These are phyloP conservation scores for Oxytorus armatus DNA, from an alignment of 2,888 invertebrate species.

Conservation along the genomic window DNA sequence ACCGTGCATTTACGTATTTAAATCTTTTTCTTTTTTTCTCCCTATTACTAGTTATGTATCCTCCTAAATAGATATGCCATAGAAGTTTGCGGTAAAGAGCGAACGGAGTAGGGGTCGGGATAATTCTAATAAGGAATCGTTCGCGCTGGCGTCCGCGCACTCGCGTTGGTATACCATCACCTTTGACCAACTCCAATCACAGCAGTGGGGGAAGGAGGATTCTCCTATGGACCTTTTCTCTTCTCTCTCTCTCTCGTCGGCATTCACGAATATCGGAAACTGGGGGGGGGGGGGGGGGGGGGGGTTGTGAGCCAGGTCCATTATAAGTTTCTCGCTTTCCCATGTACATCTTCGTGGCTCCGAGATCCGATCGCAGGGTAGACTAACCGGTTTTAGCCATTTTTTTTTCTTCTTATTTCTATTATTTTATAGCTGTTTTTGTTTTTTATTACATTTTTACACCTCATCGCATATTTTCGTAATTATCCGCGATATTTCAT, in stretches of 20 bases:
- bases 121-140: slow-evolving; percentile 79
- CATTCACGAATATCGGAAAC: slow-evolving; percentile 42
- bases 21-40: slow-evolving; percentile 35
- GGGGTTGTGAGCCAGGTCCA: slow-evolving; percentile 26
- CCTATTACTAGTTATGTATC: too few relatives aligned
- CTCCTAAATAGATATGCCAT: too few relatives aligned
- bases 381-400: slow-evolving; percentile 30
- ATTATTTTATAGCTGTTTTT: neutral
- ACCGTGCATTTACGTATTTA: slow-evolving; percentile 73
- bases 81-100: too few relatives aligned
- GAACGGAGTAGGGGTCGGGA: too few relatives aligned
- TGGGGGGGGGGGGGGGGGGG: slow-evolving; percentile 1
- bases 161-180: slow-evolving; percentile 70
- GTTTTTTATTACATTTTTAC: slow-evolving; percentile 8
- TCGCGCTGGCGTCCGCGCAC: slow-evolving; percentile 55
- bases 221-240: slow-evolving; percentile 19
- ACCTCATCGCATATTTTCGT: neutral
- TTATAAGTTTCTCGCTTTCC: slow-evolving; percentile 58
- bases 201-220: slow-evolving; percentile 2
- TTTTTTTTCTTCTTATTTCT: slow-evolving; percentile 3
- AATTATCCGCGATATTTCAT: too few relatives aligned
- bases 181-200: slow-evolving; percentile 76
- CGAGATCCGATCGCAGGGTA: slow-evolving; percentile 24
- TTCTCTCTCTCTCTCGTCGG: slow-evolving; percentile 20
- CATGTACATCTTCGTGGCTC: slow-evolving; percentile 41